phyloP scores from a whole-genome alignment of 2,113 vertebrate species.

The Corvus hawaiiensis region DNA sequence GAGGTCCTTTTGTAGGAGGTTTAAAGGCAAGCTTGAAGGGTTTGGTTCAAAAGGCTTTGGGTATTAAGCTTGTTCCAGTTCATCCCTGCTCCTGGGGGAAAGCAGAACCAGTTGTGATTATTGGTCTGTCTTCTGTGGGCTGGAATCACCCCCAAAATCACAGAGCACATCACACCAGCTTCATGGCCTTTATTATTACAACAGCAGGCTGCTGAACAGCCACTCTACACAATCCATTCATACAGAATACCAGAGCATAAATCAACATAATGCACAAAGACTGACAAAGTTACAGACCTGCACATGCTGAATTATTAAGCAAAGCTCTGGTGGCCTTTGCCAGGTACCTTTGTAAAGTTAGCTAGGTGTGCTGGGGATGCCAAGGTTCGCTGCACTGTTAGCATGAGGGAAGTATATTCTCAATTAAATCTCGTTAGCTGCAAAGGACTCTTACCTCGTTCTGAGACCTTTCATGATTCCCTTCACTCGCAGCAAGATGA shows the following conservation, averaged over 20 bases:
- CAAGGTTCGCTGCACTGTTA: background rate
- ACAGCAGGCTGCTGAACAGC: background rate
- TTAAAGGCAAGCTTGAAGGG: background rate
- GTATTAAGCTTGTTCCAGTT: background rate
- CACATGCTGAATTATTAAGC: background rate
- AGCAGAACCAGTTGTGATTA: too few relatives aligned
- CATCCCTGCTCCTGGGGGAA: background rate
- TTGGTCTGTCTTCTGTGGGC: accelerated
- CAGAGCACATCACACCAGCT: background rate
- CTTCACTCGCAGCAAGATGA: background rate
- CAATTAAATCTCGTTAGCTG: background rate
- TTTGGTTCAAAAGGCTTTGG: background rate
- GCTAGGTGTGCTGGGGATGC: background rate
- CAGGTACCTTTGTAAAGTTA: background rate
- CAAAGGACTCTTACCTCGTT: background rate
- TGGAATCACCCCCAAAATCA: background rate
- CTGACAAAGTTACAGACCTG: background rate
- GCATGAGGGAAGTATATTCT: background rate
- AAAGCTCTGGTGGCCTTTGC: background rate
- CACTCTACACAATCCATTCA: background rate
- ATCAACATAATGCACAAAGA: background rate
- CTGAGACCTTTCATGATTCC: background rate
- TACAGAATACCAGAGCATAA: background rate
- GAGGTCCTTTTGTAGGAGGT: background rate
- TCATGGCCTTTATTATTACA: background rate